Percentiles rank a stretch among this genome's conserved stretches.
Evolutionary conservation across 2,113 vertebrate genomes (phyloP).

Genomic region (Ovibos moschatus): DNA sequence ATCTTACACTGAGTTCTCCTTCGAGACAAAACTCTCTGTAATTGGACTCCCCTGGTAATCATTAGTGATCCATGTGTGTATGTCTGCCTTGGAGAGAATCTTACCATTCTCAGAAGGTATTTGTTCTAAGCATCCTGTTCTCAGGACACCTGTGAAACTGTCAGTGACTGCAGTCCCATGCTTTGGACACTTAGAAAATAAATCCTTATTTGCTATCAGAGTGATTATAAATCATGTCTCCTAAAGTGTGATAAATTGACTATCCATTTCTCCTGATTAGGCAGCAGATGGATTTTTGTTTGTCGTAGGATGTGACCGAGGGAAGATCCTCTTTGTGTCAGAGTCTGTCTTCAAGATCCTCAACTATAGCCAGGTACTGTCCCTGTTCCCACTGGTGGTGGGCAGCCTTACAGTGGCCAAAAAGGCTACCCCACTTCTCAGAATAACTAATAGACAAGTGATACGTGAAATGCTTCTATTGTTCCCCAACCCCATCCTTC

Average conservation of each 20-base stretch:
- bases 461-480: background rate
- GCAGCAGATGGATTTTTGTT: constrained; percentile 99
- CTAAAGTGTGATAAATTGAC: constrained; percentile 63
- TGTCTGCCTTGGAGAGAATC: background rate
- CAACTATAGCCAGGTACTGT: constrained; percentile 96
- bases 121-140: background rate
- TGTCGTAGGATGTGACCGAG: constrained; percentile 98
- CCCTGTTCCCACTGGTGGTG: background rate
- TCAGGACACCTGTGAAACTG: background rate
- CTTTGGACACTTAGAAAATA: background rate
- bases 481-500: background rate
- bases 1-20: background rate
- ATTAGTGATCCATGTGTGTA: background rate
- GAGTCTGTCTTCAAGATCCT: constrained; percentile 99
- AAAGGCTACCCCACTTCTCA: background rate
- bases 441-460: background rate
- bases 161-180: background rate
- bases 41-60: background rate
- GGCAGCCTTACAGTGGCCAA: background rate
- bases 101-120: background rate
- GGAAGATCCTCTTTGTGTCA: constrained; percentile 98
- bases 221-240: constrained; percentile 24
- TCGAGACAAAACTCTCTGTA: background rate
- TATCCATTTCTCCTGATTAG: constrained; percentile 80
- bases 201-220: constrained; percentile 34